A percentile compares a stretch with the other conserved stretches of the same genome.
Evolutionary conservation across 2,113 vertebrate species (phyloP).

Genomic region (Lipophrys pholis): DNA sequence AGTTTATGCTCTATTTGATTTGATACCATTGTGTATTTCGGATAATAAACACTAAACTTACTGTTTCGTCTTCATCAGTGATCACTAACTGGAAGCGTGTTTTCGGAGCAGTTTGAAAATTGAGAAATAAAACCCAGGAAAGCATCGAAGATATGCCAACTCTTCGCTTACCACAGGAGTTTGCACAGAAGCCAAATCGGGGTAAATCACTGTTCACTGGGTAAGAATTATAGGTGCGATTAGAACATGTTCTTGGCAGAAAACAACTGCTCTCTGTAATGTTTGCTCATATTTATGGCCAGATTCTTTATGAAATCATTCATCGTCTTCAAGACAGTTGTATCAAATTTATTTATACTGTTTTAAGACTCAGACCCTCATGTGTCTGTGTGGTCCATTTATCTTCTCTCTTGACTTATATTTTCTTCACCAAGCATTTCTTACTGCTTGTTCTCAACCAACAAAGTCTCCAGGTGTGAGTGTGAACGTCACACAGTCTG

Average conservation of each 20-base stretch:
- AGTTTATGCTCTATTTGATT: conserved; percentile 3
- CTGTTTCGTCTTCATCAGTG: background rate
- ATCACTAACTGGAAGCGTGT: background rate
- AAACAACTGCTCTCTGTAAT: conserved; percentile 11
- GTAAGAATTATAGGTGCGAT: conserved; percentile 31
- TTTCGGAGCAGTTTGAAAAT: background rate
- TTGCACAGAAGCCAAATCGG: conserved; percentile 5
- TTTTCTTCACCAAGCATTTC: background rate
- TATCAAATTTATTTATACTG: conserved; percentile 6
- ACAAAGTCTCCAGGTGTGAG: conserved; percentile 6
- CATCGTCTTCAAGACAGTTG: background rate
- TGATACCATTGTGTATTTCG: background rate
- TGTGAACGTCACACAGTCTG: conserved; percentile 15
- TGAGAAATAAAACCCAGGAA: conserved; percentile 19
- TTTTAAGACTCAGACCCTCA: conserved; percentile 4
- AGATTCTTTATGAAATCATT: conserved; percentile 30
- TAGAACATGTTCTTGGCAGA: conserved; percentile 38
- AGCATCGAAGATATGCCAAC: background rate
- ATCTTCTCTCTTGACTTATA: conserved; percentile 8
- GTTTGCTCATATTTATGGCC: conserved; percentile 14
- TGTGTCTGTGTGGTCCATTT: conserved; percentile 52
- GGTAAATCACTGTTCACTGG: conserved; percentile 28
- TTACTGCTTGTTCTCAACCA: background rate
- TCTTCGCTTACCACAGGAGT: background rate
- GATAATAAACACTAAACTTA: background rate